Conservation (phyloP, 2,113 vertebrate species). For the Halcyon malimbica region DNA sequence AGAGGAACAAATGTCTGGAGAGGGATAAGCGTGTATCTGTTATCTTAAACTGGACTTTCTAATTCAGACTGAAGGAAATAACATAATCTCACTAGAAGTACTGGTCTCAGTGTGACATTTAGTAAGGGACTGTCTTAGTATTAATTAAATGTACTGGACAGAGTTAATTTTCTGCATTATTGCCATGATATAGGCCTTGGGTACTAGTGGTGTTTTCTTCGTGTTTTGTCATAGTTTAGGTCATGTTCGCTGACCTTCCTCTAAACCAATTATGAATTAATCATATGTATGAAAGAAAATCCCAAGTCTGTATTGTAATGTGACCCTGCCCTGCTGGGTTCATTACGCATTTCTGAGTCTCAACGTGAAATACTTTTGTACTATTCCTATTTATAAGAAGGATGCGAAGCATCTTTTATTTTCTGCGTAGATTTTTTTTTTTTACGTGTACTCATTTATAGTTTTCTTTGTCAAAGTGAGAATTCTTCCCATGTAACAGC, state of each 20-base stretch:
- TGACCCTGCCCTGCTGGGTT: background rate
- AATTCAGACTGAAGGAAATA: background rate
- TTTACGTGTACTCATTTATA: background rate
- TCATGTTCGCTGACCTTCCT: background rate
- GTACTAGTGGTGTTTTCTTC: background rate
- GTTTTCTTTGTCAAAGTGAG: background rate
- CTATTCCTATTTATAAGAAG: background rate
- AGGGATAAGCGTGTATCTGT: background rate
- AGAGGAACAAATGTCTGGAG: background rate
- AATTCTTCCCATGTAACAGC: background rate
- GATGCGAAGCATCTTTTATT: accelerated
- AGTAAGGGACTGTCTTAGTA: background rate
- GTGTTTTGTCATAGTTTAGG: background rate
- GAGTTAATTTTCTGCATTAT: background rate
- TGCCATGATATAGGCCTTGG: background rate
- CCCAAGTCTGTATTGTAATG: background rate
- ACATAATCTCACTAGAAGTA: background rate
- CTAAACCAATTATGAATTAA: background rate
- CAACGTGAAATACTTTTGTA: background rate
- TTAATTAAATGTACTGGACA: background rate
- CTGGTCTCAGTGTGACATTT: background rate
- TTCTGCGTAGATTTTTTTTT: background rate
- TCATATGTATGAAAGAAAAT: background rate
- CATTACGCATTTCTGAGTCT: background rate
- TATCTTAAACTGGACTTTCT: background rate